Evolutionary conservation across 2,888 invertebrate genomes (phyloP), one percentile per base, ranked within the genome.

Genomic region (Kryphioiulus occultus): DNA sequence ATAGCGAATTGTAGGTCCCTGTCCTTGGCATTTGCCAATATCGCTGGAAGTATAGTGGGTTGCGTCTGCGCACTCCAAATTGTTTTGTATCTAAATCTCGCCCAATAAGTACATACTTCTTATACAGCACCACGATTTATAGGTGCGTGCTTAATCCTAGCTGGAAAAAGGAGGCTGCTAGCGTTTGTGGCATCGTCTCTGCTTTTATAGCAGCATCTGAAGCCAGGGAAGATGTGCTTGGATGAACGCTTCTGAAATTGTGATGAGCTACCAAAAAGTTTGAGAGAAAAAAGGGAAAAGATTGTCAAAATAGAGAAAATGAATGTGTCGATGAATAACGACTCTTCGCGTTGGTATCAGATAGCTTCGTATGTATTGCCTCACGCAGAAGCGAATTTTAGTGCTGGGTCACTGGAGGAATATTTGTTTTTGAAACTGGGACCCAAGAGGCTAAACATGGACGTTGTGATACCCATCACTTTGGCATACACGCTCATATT

Each of bases 401-500:
- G 78, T 9, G 30, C 30, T 12, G 78, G 9, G 47, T 47, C 53
- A n/a, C 22, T 87, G 78, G 87, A 87, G 32, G 82, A 78, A 78
- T 87, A 78, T 87, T 82, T 87, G 39, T n/a, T 39, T 12, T 39
- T 15, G 1, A 15, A 39, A 17, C 44, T 87, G 0, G 87, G 87
- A 78, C 87, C 87, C 12, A 59, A 59, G 30, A 59, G 87, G 26
- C 30, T 87, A 35, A 26, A 87, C n/a, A 32, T 87, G 68, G 82
- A 47, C n/a, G 82, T 87, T 35, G 59, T 87, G n/a, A 44, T 87
- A 39, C 87, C 87, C n/a, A 93, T 96, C 89, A 95, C 95, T 19
- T 91, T 95, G 19, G 92, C 94, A n/a, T 96, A 96, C 92, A 92
- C 92, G 9, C 88, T 94, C 15, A 96, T 96, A 90, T 95, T 96